Conservation (phyloP, 2,113 vertebrate species). For the Nanorana parkeri region DNA sequence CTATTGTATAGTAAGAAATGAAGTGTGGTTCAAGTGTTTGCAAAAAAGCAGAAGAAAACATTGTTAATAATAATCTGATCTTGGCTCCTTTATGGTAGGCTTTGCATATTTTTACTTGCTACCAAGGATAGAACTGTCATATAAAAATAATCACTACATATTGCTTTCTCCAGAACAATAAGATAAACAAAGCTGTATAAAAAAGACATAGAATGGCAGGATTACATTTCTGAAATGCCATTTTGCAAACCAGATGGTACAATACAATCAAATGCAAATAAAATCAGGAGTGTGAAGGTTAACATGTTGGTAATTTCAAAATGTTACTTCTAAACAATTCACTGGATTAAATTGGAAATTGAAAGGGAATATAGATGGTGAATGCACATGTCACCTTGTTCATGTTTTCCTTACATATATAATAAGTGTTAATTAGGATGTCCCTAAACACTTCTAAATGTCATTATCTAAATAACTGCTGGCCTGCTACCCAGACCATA, state of each 20-base stretch:
- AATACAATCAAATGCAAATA: conserved; percentile 57
- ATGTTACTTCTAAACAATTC: conserved; percentile 52
- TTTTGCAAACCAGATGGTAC: conserved; percentile 43
- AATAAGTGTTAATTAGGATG: background rate
- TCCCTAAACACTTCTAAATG: background rate
- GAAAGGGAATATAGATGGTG: background rate
- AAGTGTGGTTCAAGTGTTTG: conserved; percentile 14
- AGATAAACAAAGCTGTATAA: conserved; percentile 58
- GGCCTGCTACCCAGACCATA: no score
- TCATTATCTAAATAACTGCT: no score
- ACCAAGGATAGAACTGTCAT: conserved; percentile 65
- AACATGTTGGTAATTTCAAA: background rate
- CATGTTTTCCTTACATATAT: background rate
- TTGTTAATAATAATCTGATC: conserved; percentile 64
- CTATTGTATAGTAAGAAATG: conserved; percentile 2
- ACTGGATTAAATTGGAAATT: conserved; percentile 15
- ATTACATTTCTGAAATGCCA: conserved; percentile 38
- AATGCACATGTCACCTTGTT: background rate
- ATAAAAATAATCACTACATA: conserved; percentile 64
- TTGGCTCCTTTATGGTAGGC: conserved; percentile 60
- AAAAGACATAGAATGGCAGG: conserved; percentile 21
- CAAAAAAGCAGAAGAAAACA: conserved; percentile 56
- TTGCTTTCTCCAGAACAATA: conserved; percentile 59
- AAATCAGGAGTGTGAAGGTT: conserved; percentile 63
- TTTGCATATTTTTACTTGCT: conserved; percentile 60